Conservation (phyloP, 2,113 vertebrate species). For the Eretmochelys imbricata region DNA sequence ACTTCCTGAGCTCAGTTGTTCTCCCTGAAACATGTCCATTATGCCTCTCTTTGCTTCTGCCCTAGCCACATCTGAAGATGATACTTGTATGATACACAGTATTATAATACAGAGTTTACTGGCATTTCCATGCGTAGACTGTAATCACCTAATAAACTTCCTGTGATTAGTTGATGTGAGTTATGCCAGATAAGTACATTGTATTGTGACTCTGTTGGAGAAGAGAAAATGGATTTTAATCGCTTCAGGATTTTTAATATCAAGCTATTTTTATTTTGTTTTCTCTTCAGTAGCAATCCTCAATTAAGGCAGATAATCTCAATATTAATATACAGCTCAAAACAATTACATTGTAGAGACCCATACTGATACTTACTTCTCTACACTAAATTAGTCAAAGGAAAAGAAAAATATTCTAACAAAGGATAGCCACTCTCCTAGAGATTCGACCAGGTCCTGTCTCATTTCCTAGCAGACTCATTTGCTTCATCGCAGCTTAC, state of each 20-base stretch:
- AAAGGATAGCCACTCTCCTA: not conserved
- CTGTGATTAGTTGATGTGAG: not conserved
- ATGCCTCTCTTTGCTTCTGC: conserved; percentile 11
- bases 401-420: not conserved
- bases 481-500: fast-evolving
- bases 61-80: not conserved
- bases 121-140: fast-evolving
- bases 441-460: not conserved
- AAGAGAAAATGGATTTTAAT: not conserved
- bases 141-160: not conserved
- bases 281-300: not conserved
- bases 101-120: not conserved
- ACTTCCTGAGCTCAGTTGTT: not conserved
- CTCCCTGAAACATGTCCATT: not conserved
- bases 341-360: not conserved
- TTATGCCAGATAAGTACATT: not conserved
- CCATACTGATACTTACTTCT: not conserved
- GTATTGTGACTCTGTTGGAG: not conserved
- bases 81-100: not conserved
- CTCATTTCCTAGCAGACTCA: not conserved
- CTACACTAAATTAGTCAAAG: not conserved
- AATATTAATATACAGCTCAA: not conserved
- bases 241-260: not conserved
- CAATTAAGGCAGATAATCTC: not conserved
- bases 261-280: not conserved